These are phyloP conservation scores for Drosophila kambysellisi DNA, from an alignment of 2,888 invertebrate genomes.

Conservation along the genomic window DNA sequence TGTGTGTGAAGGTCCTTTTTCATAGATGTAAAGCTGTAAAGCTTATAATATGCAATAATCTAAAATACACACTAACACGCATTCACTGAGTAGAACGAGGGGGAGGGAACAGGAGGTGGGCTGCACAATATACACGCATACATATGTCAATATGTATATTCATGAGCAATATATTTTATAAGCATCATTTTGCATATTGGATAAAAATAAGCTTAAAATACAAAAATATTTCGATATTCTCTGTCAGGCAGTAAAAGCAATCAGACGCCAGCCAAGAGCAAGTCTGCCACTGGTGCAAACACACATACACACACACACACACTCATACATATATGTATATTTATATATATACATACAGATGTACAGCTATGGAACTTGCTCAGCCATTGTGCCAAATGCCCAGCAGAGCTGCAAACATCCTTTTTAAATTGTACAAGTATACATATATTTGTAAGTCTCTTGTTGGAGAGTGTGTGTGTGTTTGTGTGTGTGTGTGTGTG, in stretches of 20 bases:
- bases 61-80: constrained; percentile 35
- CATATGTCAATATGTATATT: constrained; percentile 62
- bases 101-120: rapidly evolving
- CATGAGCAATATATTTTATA: constrained; percentile 77
- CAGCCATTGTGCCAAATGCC: constrained; percentile 69
- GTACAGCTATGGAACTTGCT: constrained; percentile 22
- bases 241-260: constrained; percentile 67
- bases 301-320: background rate
- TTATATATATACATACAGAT: background rate
- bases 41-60: constrained; percentile 80
- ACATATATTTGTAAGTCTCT: constrained; percentile 72
- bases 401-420: constrained; percentile 70
- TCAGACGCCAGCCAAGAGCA: constrained; percentile 58
- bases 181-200: constrained; percentile 80
- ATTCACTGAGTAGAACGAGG: background rate
- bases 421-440: constrained; percentile 62
- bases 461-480: constrained; percentile 54
- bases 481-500: constrained; percentile 17
- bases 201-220: constrained; percentile 78
- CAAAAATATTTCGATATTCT: constrained; percentile 70
- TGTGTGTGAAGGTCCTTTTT: background rate
- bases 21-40: constrained; percentile 42
- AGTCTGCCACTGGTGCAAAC: constrained; percentile 1
- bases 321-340: background rate
- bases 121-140: constrained; percentile 9